Conservation (phyloP, 2,888 invertebrate species). For the Anticlea derivata region DNA sequence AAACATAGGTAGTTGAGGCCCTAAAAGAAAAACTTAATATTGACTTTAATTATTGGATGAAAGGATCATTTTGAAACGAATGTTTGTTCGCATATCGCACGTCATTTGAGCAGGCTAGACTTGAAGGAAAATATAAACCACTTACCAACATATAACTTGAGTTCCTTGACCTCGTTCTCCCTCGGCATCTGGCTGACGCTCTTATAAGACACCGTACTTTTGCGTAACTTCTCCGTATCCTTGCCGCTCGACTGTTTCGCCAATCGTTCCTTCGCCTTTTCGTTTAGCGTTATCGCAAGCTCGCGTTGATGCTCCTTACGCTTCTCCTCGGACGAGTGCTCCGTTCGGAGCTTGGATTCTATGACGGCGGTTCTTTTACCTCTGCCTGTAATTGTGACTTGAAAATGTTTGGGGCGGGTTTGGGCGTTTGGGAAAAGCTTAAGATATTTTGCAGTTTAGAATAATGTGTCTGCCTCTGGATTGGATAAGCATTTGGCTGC, state of each 20-base stretch:
- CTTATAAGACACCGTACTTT: slow-evolving; percentile 98
- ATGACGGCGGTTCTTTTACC: slow-evolving; percentile 95
- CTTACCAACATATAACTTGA: slow-evolving; percentile 97
- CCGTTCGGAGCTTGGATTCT: slow-evolving; percentile 96
- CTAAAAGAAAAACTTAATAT: too few species aligned
- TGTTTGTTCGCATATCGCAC: too few species aligned
- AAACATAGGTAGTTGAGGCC: too few species aligned
- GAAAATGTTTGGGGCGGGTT: slow-evolving; percentile 3
- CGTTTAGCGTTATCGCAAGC: slow-evolving; percentile 94
- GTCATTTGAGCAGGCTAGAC: too few species aligned
- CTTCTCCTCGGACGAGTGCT: slow-evolving; percentile 98
- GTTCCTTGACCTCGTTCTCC: slow-evolving; percentile 95
- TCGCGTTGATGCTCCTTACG: slow-evolving; percentile 98
- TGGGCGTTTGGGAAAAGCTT: slow-evolving; percentile 1
- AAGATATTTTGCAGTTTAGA: too few species aligned
- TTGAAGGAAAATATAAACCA: too few species aligned
- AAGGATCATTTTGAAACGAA: too few species aligned
- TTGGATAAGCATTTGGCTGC: too few species aligned
- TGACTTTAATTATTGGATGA: too few species aligned
- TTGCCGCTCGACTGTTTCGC: slow-evolving; percentile 94
- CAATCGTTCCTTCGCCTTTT: slow-evolving; percentile 95
- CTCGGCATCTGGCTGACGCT: slow-evolving; percentile 95
- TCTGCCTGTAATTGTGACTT: slow-evolving; percentile 67
- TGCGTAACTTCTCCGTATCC: slow-evolving; percentile 94
- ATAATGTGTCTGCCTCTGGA: too few species aligned